Evolutionary conservation across 92 coral and sea anemone genomes (phyloP).

Genomic region (Porites lobata): DNA sequence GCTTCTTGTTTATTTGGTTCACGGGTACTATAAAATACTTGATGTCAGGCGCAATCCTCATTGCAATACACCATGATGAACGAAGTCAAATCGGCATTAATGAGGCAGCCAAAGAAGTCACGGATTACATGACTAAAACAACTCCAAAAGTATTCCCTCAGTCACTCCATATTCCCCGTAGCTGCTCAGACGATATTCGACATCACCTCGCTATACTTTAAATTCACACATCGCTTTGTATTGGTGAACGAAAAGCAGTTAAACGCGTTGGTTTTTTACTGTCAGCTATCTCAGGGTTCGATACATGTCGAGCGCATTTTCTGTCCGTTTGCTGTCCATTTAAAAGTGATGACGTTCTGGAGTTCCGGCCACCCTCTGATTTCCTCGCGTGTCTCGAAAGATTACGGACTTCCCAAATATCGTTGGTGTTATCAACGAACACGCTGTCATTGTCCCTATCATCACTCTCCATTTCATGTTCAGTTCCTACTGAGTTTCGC

Average conservation of each 20-base stretch:
- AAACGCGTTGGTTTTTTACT: constrained; percentile 35
- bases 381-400: constrained; percentile 2
- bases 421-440: constrained; percentile 59
- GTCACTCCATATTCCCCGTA: no score
- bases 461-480: constrained; percentile 41
- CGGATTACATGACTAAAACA: neutral
- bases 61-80: no score
- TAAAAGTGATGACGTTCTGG: neutral
- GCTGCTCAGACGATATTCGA: neutral
- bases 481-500: constrained; percentile 67
- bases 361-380: constrained; percentile 5
- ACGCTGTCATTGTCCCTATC: constrained; percentile 73
- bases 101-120: no score
- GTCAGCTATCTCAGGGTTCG: constrained; percentile 43
- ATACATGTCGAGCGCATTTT: neutral
- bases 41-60: no score
- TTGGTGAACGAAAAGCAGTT: constrained; percentile 12
- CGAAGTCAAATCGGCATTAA: no score
- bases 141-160: neutral
- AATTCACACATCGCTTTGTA: constrained; percentile 47
- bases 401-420: constrained; percentile 19
- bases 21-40: no score
- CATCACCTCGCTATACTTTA: neutral
- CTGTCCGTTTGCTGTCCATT: constrained; percentile 3
- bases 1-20: no score